These are phyloP conservation scores for Pteromalus puparum DNA, from an alignment of 1,140 invertebrate genomes.

Conservation along the genomic window DNA sequence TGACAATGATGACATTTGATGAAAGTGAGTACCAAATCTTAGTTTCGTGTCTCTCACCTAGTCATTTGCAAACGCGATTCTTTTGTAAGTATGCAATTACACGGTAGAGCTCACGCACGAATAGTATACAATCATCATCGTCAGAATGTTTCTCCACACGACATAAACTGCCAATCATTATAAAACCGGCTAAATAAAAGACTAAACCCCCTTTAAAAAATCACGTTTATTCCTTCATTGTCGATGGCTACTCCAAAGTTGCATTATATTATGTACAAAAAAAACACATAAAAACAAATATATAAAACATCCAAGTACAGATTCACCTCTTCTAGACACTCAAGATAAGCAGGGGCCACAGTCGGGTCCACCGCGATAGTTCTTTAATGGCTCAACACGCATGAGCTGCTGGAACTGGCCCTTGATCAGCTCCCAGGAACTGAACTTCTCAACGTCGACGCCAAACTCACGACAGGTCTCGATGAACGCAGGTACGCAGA, in stretches of 20 bases:
- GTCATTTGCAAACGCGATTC: not conserved
- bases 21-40: too few species aligned
- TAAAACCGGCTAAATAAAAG: not conserved
- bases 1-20: too few species aligned
- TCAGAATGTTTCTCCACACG: not conserved
- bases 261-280: not conserved
- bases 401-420: conserved; percentile 83
- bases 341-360: not conserved
- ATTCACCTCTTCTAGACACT: not conserved
- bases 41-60: too few species aligned
- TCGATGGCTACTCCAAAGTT: too few species aligned
- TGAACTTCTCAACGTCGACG: conserved; percentile 75
- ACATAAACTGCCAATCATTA: not conserved
- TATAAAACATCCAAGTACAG: too few species aligned
- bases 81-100: not conserved
- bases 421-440: conserved; percentile 78
- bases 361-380: conserved; percentile 28
- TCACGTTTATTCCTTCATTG: too few species aligned
- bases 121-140: not conserved
- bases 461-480: conserved; percentile 84
- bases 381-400: conserved; percentile 73
- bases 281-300: not conserved
- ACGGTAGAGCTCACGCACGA: not conserved
- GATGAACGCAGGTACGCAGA: conserved; percentile 80
- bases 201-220: too few species aligned